Base-by-base conservation (phyloP, 2,113 vertebrate genomes). In the Mystacornis crossleyi region DNA sequence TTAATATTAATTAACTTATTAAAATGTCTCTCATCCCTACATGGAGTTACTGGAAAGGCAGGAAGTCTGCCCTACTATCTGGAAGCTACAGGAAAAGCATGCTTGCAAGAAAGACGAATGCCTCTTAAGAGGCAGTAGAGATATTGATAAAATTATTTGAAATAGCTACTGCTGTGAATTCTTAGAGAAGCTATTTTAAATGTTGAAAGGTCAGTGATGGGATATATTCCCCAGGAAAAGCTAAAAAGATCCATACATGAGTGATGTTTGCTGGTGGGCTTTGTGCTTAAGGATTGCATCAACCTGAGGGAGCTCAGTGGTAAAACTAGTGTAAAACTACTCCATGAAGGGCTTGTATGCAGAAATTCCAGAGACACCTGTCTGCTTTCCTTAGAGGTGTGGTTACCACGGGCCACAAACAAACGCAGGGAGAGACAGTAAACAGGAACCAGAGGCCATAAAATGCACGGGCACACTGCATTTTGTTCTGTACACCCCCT, bases 401-500 rank as follows among this genome's bases (percentile, higher is more conserved):
- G 43, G 21, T 38, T 60, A 54, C 13, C 29, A 3, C 3, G 17
- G 12, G 8, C 6, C 18, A 2, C 26, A 58, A 62, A 42, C 5
- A 70, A 50, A 25, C 14, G 5, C 8, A 53, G 14, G 34, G 14
- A 91, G 28, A 45, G 15, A 3, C 10, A 31, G 4, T 6, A 21
- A 82, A 34, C 19, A 66, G 36, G 38, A 65, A 25, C 3, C 28
- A 81, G 50, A 70, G 85, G 24, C 8, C 25, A 28, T 43, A 40
- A 80, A 73, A 70, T 33, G 16, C 0, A 0, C 12, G 12, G n/a
- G 7, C 18, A 36, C 40, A 2, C 33, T 34, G 7, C 42, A 10
- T n/a, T 62, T 62, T 7, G 0, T 31, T 55, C 42, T 60, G 17
- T 16, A 1, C 31, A 60, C 2, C 4, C 62, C 36, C 18, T 40